phyloP scores from a whole-genome alignment of 2,797 vertebrate species.

The Mareca strepera region DNA sequence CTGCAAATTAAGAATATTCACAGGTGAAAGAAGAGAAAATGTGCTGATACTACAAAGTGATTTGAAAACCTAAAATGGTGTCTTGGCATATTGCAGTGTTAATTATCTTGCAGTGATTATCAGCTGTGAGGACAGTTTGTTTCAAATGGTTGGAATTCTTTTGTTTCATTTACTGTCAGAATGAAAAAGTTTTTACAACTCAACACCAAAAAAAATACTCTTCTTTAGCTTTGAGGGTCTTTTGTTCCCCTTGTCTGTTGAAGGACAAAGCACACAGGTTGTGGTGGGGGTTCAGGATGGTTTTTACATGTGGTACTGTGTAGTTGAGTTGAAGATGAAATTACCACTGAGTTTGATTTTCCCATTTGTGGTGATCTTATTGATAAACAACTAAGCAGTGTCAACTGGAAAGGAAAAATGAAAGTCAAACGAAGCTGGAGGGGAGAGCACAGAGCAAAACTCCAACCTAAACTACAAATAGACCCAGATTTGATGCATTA shows the following conservation, averaged over 20 bases:
- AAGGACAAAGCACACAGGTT: background rate
- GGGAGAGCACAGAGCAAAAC: background rate
- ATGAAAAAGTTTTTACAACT: background rate
- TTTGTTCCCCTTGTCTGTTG: accelerated
- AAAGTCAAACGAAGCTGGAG: background rate
- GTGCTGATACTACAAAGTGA: background rate
- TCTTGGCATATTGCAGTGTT: accelerated
- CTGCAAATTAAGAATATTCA: background rate
- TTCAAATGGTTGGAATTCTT: background rate
- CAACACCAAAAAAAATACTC: background rate
- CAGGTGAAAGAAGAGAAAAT: background rate
- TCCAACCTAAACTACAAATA: background rate
- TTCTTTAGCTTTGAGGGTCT: background rate
- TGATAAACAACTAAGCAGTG: background rate
- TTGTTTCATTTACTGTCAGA: background rate
- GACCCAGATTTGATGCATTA: background rate
- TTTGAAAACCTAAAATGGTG: background rate
- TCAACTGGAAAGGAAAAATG: background rate
- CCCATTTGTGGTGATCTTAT: background rate
- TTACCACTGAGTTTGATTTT: background rate
- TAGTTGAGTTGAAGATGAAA: background rate
- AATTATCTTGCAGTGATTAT: accelerated
- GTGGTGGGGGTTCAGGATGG: accelerated
- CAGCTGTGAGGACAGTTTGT: background rate
- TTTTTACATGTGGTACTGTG: background rate